A percentile compares a stretch with the other conserved stretches of the same genome.
Evolutionary conservation across 2,888 invertebrate species (phyloP).

Genomic region (Drosophila stalkeri): DNA sequence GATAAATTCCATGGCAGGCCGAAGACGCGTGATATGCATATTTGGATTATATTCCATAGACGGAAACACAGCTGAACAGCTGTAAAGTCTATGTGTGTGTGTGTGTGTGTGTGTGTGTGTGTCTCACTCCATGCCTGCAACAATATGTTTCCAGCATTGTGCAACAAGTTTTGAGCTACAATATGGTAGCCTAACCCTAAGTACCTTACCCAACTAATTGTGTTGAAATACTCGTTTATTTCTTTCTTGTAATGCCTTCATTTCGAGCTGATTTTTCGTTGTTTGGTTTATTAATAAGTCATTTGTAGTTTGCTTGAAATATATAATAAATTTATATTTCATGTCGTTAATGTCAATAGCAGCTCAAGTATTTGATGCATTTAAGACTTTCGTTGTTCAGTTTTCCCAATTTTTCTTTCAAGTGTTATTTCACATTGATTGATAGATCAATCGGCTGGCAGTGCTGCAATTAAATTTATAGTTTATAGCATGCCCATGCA

Average conservation of each 20-base stretch:
- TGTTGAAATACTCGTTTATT: slow-evolving; percentile 25
- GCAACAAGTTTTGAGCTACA: slow-evolving; percentile 56
- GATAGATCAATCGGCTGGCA: not conserved
- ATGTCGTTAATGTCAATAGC: slow-evolving; percentile 20
- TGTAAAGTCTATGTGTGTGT: slow-evolving; percentile 31
- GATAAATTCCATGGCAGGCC: slow-evolving; percentile 65
- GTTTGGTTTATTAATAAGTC: slow-evolving; percentile 24
- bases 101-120: slow-evolving; percentile 10
- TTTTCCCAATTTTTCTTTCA: slow-evolving; percentile 15
- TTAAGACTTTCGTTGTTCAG: slow-evolving; percentile 3
- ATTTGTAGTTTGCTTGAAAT: slow-evolving; percentile 22
- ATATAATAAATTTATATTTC: slow-evolving; percentile 10
- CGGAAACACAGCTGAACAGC: slow-evolving; percentile 62
- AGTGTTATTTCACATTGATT: slow-evolving; percentile 16
- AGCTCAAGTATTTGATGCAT: slow-evolving; percentile 20
- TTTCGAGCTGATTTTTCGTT: slow-evolving; percentile 11
- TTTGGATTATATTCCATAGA: slow-evolving; percentile 59
- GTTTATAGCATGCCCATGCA: not conserved
- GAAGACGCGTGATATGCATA: slow-evolving; percentile 64
- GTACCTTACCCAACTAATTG: slow-evolving; percentile 32
- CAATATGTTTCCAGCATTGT: slow-evolving; percentile 32
- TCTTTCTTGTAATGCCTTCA: slow-evolving; percentile 11
- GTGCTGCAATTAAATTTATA: slow-evolving; percentile 1
- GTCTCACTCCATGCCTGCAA: not conserved
- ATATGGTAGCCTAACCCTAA: slow-evolving; percentile 19